Evolutionary conservation across 2,888 invertebrate species (phyloP), one percentile per base, ranked within the genome.

Genomic region (Metopia argyrocephala): DNA sequence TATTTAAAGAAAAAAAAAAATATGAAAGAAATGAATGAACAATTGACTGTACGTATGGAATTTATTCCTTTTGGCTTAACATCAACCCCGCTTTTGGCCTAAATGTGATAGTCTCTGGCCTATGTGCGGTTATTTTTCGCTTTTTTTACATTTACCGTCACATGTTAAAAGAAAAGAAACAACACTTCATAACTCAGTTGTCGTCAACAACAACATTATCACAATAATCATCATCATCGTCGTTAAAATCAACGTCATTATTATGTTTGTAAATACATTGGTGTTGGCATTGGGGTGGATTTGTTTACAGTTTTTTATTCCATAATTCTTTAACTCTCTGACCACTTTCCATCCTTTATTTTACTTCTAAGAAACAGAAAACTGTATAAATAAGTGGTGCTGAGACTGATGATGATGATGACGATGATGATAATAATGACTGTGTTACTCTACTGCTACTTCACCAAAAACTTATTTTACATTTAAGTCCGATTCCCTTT

Each of bases 81-180:
- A 74, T 59, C 69, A 81, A 38, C 74, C 78, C 78, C 65, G 69
- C 71, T 59, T 61, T 61, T 59, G 52, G 68, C 65, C 69, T 38
- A 61, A 68, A 70, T 78, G 81, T 68, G 66, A 62, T 61, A 61
- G 78, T 81, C 78, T 70, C 70, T 75, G 74, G 78, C 78, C 81
- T 81, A 81, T 78, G 81, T 81, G 81, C 62, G 81, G 81, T 78
- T 81, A 81, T 81, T 76, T 81, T 75, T 81, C 71, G 64, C 76
- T 71, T 76, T 65, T 65, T 64, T 57, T 31, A 57, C 70, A 76
- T 80, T 52, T 45, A 59, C 64, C 73, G 69, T 54, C 46, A 59
- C 76, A 62, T 21, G 45, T 12, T 48, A 6, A 48, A 7, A 25
- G 38, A 9, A 50, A 48, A 50, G 52, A 59, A 57, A 75, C 23